Evolutionary conservation across 2,797 vertebrate genomes (phyloP).

Genomic region (Podarcis siculus): DNA sequence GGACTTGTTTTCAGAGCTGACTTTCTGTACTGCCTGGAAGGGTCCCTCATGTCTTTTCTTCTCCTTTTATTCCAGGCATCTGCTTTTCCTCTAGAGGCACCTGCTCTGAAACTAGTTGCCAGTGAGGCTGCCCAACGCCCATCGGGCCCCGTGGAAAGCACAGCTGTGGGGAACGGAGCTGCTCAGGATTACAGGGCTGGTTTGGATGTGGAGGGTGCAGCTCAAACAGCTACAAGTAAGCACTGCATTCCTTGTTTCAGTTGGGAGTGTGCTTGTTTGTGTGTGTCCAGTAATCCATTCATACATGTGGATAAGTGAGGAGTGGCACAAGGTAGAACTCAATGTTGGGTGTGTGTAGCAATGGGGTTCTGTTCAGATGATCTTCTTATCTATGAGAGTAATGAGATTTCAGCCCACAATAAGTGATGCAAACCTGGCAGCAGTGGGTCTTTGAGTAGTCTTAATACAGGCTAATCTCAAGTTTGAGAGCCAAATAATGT

Average conservation of each 20-base stretch:
- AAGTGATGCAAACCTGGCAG: neutral
- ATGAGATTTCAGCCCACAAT: neutral
- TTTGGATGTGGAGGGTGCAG: slow-evolving; percentile 74
- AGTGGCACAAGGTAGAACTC: neutral
- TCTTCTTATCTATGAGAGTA: neutral
- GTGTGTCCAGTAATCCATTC: neutral
- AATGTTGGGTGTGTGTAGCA: neutral
- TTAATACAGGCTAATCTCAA: neutral
- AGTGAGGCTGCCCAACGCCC: slow-evolving; percentile 62
- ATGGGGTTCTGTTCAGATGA: neutral
- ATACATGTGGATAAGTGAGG: neutral
- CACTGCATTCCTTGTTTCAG: neutral
- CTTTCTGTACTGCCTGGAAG: neutral
- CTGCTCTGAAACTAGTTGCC: neutral
- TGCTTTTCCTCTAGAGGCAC: slow-evolving; percentile 70
- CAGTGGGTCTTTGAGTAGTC: too few species aligned
- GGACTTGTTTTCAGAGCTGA: neutral
- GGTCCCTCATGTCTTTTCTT: slow-evolving; percentile 27
- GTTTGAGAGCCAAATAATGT: neutral
- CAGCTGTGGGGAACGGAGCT: slow-evolving; percentile 41
- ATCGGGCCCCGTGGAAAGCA: slow-evolving; percentile 65
- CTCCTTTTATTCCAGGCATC: slow-evolving; percentile 75
- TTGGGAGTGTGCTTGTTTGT: neutral
- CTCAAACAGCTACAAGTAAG: slow-evolving; percentile 84
- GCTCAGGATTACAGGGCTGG: slow-evolving; percentile 62